Evolutionary conservation across 2,113 vertebrate species (phyloP).

Genomic region (Archilochus colubris): DNA sequence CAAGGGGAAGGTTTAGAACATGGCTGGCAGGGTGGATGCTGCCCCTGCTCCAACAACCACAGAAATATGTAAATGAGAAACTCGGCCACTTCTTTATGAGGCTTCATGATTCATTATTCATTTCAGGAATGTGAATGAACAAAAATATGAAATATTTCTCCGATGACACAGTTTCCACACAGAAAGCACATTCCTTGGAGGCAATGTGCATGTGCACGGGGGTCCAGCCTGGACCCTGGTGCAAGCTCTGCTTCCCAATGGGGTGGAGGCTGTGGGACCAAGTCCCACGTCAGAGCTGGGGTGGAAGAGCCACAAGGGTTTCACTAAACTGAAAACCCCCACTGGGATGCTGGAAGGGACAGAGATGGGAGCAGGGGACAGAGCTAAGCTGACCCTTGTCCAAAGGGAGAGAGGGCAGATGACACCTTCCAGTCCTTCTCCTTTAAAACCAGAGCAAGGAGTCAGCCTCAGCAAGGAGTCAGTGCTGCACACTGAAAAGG

Average conservation of each 20-base stretch:
- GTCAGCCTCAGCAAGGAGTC: not conserved
- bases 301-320: not conserved
- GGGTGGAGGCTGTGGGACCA: not conserved
- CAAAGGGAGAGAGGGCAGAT: not conserved
- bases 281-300: accelerated
- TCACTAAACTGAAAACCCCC: not conserved
- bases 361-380: not conserved
- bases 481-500: not conserved
- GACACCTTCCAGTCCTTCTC: not conserved
- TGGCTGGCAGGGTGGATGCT: conserved; percentile 14
- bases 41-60: conserved; percentile 53
- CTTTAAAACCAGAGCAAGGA: not conserved
- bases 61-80: conserved; percentile 69
- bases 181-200: conserved; percentile 61
- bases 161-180: conserved; percentile 58
- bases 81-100: conserved; percentile 60
- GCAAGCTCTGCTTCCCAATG: not conserved
- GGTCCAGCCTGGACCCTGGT: not conserved
- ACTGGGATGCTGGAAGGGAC: not conserved
- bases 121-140: conserved; percentile 50
- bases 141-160: conserved; percentile 70
- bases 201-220: not conserved
- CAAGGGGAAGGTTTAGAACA: conserved; percentile 36
- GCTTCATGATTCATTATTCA: not conserved
- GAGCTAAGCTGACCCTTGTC: not conserved